phyloP scores from a whole-genome alignment of 1,140 invertebrate genomes.

The Anastatus disparis region DNA sequence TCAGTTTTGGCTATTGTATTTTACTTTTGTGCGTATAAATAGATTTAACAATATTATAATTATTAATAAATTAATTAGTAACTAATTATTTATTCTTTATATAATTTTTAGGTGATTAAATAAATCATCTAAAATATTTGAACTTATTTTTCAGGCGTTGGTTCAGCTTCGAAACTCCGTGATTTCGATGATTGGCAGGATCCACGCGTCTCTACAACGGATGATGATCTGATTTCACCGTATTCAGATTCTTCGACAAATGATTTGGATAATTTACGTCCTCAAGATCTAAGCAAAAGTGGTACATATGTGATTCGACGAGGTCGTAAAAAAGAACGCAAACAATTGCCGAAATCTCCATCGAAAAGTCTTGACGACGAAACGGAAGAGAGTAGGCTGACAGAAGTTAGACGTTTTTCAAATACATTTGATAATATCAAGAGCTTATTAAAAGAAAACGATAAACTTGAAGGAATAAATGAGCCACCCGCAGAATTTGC shows the following conservation, averaged over 20 bases:
- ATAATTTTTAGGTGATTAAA: too few relatives aligned
- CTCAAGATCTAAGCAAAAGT: conserved; percentile 69
- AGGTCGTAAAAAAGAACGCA: conserved; percentile 71
- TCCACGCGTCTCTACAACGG: conserved; percentile 71
- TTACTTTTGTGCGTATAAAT: too few relatives aligned
- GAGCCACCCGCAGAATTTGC: conserved; percentile 67
- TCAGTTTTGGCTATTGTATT: too few relatives aligned
- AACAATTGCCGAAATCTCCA: conserved; percentile 63
- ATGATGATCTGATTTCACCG: conserved; percentile 74
- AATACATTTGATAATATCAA: conserved; percentile 84
- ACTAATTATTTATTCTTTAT: too few relatives aligned
- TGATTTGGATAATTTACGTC: conserved; percentile 65
- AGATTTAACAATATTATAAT: too few relatives aligned
- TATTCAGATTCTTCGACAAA: conserved; percentile 73
- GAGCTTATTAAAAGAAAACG: conserved; percentile 72
- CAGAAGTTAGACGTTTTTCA: conserved; percentile 76
- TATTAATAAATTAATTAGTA: too few relatives aligned
- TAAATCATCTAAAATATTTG: too few relatives aligned
- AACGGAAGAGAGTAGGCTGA: conserved; percentile 65
- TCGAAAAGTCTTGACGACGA: conserved; percentile 65
- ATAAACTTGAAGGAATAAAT: conserved; percentile 65
- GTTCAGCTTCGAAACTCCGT: conserved; percentile 70
- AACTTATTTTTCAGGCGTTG: conserved; percentile 66
- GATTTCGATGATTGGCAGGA: conserved; percentile 76
- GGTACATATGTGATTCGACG: conserved; percentile 81